Evolutionary conservation across 2,888 invertebrate genomes (phyloP).

Genomic region (Aleiodes testaceus): DNA sequence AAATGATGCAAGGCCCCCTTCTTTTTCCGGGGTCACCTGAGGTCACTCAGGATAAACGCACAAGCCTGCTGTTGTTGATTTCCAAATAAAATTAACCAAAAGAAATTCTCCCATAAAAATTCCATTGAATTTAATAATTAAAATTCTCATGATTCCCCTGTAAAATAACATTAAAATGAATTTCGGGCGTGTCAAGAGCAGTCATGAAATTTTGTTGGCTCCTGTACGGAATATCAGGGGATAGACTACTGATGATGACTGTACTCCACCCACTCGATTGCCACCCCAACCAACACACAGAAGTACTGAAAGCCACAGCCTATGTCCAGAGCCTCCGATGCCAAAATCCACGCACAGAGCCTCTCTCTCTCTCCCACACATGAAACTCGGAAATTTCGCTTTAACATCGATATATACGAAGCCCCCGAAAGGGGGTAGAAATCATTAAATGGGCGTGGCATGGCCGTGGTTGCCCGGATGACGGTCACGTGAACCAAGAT

Average conservation of each 20-base stretch:
- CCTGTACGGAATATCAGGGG: slow-evolving; percentile 44
- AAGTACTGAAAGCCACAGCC: slow-evolving; percentile 31
- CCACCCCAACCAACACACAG: slow-evolving; percentile 28
- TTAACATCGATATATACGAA: slow-evolving; percentile 1
- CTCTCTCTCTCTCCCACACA: slow-evolving; percentile 47
- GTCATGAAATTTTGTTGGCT: slow-evolving; percentile 43
- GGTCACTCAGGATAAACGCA: not conserved
- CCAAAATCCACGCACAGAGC: slow-evolving; percentile 46
- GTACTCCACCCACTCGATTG: slow-evolving; percentile 58
- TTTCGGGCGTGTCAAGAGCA: slow-evolving; percentile 17
- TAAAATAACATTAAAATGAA: too few relatives aligned
- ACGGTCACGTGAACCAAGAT: slow-evolving; percentile 73
- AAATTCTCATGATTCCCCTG: too few relatives aligned
- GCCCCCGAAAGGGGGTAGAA: slow-evolving; percentile 68
- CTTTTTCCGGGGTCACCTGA: slow-evolving; percentile 24
- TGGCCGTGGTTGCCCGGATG: slow-evolving; percentile 72
- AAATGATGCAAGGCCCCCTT: slow-evolving; percentile 16
- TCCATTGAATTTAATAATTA: too few relatives aligned
- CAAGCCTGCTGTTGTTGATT: slow-evolving; percentile 8
- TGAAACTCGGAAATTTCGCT: slow-evolving; percentile 44
- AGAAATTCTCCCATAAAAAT: too few relatives aligned
- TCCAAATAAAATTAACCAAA: too few relatives aligned
- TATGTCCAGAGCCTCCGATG: slow-evolving; percentile 45
- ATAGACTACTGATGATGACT: slow-evolving; percentile 71
- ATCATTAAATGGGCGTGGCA: slow-evolving; percentile 74